A percentile compares a stretch with the other conserved stretches of the same genome.
phyloP scores from a whole-genome alignment of 2,797 vertebrate species.

The Leuciscus waleckii region DNA sequence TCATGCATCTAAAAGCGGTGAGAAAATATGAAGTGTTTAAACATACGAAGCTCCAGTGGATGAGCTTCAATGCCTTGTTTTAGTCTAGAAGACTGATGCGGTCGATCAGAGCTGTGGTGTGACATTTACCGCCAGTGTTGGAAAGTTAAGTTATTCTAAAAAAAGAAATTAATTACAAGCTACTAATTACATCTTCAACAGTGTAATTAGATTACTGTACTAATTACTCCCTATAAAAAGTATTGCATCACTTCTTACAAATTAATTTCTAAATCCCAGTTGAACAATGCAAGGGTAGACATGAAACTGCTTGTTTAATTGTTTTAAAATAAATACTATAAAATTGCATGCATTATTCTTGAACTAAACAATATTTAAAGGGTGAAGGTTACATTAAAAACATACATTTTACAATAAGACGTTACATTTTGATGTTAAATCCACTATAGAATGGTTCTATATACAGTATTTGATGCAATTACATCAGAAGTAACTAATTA shows the following conservation, averaged over 20 bases:
- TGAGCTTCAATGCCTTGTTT: not conserved
- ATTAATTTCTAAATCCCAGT: not conserved
- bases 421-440: not conserved
- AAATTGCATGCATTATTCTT: not conserved
- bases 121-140: not conserved
- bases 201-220: not conserved
- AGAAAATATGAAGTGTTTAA: constrained; percentile 29
- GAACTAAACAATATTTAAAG: not conserved
- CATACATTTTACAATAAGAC: too few species aligned
- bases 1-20: not conserved
- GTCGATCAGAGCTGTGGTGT: not conserved
- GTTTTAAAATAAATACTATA: not conserved
- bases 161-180: not conserved
- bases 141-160: not conserved
- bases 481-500: not conserved
- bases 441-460: not conserved
- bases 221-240: not conserved
- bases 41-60: not conserved
- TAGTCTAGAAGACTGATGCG: not conserved
- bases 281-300: not conserved
- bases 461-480: not conserved
- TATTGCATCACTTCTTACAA: not conserved
- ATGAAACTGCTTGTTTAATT: not conserved
- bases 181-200: not conserved
- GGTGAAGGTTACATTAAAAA: not conserved